Conservation (phyloP, 2,888 invertebrate genomes). For the Morpho helenor region DNA sequence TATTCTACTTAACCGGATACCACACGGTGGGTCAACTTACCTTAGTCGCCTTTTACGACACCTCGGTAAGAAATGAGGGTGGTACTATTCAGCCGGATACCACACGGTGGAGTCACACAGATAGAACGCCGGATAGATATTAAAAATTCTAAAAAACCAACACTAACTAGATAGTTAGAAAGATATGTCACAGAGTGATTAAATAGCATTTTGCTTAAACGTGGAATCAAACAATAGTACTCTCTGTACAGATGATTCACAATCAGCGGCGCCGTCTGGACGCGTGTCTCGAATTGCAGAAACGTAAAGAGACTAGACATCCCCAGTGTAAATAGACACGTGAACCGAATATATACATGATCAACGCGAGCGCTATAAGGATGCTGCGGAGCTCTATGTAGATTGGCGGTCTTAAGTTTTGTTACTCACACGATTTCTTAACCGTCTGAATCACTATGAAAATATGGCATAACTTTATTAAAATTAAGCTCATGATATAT, state of each 20-base stretch:
- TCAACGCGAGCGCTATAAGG: background rate
- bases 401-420: background rate
- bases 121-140: no score
- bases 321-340: constrained; percentile 2
- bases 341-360: background rate
- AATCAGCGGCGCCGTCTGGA: constrained; percentile 34
- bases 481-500: no score
- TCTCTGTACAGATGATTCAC: constrained; percentile 27
- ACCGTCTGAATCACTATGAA: background rate
- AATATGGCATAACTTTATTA: no score
- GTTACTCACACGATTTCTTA: constrained; percentile 6
- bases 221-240: constrained; percentile 13
- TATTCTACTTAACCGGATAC: no score
- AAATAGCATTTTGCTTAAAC: background rate
- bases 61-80: no score
- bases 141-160: no score
- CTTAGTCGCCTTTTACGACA: no score
- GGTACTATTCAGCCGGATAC: no score
- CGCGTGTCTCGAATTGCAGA: constrained; percentile 28
- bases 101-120: no score
- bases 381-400: background rate
- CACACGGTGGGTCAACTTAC: no score
- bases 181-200: background rate
- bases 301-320: constrained; percentile 9
- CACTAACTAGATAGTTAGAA: no score